A percentile compares a stretch with the other conserved stretches of the same genome.
These are phyloP conservation scores for Amblyteles armatorius DNA, from an alignment of 2,888 invertebrate genomes.

Conservation along the genomic window DNA sequence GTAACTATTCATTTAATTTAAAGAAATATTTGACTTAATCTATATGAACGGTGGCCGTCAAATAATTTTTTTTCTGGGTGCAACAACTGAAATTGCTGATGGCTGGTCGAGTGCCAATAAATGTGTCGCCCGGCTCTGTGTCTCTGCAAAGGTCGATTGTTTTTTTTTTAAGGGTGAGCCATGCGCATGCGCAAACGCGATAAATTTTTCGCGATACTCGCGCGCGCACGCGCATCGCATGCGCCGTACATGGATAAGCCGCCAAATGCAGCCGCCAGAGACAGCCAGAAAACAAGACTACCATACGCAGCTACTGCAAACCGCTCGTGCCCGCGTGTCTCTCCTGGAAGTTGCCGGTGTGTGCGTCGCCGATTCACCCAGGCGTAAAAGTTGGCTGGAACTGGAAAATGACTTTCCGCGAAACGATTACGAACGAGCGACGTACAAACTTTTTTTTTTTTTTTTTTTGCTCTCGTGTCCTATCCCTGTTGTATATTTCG, in stretches of 20 bases:
- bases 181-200: neutral
- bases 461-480: slow-evolving; percentile 31
- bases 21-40: no score
- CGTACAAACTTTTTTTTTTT: slow-evolving; percentile 46
- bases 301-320: no score
- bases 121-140: neutral
- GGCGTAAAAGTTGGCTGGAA: slow-evolving; percentile 65
- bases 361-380: slow-evolving; percentile 56
- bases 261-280: no score
- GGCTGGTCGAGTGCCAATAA: neutral
- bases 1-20: no score
- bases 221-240: neutral
- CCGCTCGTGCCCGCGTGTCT: neutral
- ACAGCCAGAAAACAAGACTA: no score
- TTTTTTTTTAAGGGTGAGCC: neutral
- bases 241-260: no score
- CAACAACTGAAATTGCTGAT: slow-evolving; percentile 6
- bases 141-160: neutral
- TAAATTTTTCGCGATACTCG: neutral
- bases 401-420: slow-evolving; percentile 79
- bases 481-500: slow-evolving; percentile 31
- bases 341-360: slow-evolving; percentile 20
- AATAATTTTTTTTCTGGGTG: no score
- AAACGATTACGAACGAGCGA: slow-evolving; percentile 78
- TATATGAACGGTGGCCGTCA: no score